Conservation (phyloP, 1,140 invertebrate species). For the Coelopa frigida region DNA sequence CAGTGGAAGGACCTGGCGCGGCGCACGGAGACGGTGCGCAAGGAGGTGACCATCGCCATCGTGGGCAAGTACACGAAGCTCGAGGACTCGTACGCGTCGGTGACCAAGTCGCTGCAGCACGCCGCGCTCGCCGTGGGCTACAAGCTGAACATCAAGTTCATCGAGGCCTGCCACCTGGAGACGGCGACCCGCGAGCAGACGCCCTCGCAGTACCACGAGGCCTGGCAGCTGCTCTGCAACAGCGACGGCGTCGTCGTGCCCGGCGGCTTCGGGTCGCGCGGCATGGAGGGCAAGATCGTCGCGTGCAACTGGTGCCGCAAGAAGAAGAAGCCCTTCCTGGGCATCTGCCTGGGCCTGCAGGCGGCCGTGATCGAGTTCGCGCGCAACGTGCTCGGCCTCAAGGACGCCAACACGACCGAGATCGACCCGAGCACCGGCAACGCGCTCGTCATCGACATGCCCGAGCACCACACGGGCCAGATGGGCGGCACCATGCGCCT, state of each 20-base stretch:
- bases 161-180: constrained; percentile 88
- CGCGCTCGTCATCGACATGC: constrained; percentile 96
- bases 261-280: constrained; percentile 93
- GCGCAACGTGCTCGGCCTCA: constrained; percentile 72
- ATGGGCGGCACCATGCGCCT: constrained; percentile 98
- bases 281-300: constrained; percentile 92
- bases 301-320: constrained; percentile 89
- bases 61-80: constrained; percentile 99
- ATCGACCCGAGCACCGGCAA: constrained; percentile 64
- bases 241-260: constrained; percentile 93
- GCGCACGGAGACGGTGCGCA: constrained; percentile 68
- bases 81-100: constrained; percentile 93
- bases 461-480: constrained; percentile 87
- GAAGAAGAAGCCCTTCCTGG: constrained; percentile 85
- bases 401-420: constrained; percentile 84
- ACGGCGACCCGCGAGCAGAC: constrained; percentile 59
- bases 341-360: constrained; percentile 95
- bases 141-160: constrained; percentile 82
- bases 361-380: constrained; percentile 95
- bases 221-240: constrained; percentile 86
- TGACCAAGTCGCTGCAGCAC: constrained; percentile 91
- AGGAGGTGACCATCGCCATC: constrained; percentile 81
- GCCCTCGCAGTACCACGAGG: constrained; percentile 83
- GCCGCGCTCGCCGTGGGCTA: constrained; percentile 76
- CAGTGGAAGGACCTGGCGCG: constrained; percentile 88